Evolutionary conservation across 2,888 invertebrate species (phyloP).

Genomic region (Xestia c-nigrum): DNA sequence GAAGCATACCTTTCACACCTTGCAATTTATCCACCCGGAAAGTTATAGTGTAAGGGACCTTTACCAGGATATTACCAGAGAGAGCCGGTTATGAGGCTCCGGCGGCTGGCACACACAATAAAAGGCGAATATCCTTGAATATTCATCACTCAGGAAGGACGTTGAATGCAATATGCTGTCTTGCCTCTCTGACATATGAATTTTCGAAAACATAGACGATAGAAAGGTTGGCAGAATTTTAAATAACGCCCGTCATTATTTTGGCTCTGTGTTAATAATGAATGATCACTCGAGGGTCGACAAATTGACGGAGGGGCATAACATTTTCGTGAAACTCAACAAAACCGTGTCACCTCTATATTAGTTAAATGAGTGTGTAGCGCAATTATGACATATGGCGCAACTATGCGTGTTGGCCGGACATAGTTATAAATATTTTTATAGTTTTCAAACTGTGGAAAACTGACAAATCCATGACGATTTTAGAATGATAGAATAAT

Average conservation of each 20-base stretch:
- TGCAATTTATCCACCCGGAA: slow-evolving; percentile 35
- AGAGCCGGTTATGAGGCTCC: slow-evolving; percentile 52
- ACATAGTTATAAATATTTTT: slow-evolving; percentile 63
- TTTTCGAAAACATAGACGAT: slow-evolving; percentile 41
- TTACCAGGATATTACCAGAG: slow-evolving; percentile 55
- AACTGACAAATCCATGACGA: slow-evolving; percentile 29
- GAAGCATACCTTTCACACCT: slow-evolving; percentile 21
- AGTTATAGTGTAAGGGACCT: slow-evolving; percentile 36
- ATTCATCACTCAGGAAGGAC: slow-evolving; percentile 57
- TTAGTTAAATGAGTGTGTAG: slow-evolving; percentile 56
- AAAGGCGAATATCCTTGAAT: slow-evolving; percentile 62
- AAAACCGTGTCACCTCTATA: slow-evolving; percentile 59
- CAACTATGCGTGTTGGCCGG: slow-evolving; percentile 60
- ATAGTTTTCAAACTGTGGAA: slow-evolving; percentile 47
- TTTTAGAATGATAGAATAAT: slow-evolving; percentile 5
- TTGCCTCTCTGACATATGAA: slow-evolving; percentile 46
- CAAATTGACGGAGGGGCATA: slow-evolving; percentile 36
- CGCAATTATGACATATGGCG: slow-evolving; percentile 54
- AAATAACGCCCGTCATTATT: slow-evolving; percentile 32
- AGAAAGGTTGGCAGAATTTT: slow-evolving; percentile 35
- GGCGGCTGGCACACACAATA: slow-evolving; percentile 60
- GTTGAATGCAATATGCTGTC: slow-evolving; percentile 56
- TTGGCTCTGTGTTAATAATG: slow-evolving; percentile 42
- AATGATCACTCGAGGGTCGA: slow-evolving; percentile 32
- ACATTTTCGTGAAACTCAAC: slow-evolving; percentile 39